Evolutionary conservation across 2,888 invertebrate species (phyloP), one percentile per base, ranked within the genome.

Genomic region (Pyrgus malvae): DNA sequence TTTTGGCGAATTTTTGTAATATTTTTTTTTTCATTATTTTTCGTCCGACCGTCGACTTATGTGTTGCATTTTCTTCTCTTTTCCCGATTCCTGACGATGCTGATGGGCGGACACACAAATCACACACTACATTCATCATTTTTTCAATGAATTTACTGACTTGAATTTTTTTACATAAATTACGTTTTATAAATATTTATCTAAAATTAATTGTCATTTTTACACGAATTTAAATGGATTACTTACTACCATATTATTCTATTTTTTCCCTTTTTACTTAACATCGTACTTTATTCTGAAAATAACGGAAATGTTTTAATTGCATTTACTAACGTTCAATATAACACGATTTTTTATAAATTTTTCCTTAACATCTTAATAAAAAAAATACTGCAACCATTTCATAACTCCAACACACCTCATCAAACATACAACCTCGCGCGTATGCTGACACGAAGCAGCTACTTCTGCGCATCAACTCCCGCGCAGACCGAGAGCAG

Each of bases 61-160:
- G 89, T 90, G 90, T 90, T 90, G 90, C 90, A 90, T 90, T 89
- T 90, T 90, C 87, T 90, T 83, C 73, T 86, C 42, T 42, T 41
- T n/a, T 87, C 82, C 88, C 87, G 87, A 88, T 88, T 60, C 67
- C 61, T 57, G 65, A 69, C 65, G 72, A 49, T 50, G 66, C 62
- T 66, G 65, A 64, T 58, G 44, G 58, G 46, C 61, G 45, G 31
- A 38, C 23, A 57, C 46, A 48, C 19, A 40, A 1, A 46, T n/a
- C 33, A 56, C 40, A 45, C 37, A 53, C 16, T 25, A 37, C n/a
- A 17, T 4, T 21, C 21, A n/a, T n/a, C n/a, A n/a, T n/a, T n/a
- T n/a, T n/a, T n/a, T n/a, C n/a, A n/a, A n/a, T n/a, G n/a, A n/a
- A n/a, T n/a, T n/a, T n/a, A n/a, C n/a, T n/a, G n/a, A n/a, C n/a